Base-by-base conservation (phyloP, 2,113 vertebrate genomes). In the Dinomys branickii region DNA sequence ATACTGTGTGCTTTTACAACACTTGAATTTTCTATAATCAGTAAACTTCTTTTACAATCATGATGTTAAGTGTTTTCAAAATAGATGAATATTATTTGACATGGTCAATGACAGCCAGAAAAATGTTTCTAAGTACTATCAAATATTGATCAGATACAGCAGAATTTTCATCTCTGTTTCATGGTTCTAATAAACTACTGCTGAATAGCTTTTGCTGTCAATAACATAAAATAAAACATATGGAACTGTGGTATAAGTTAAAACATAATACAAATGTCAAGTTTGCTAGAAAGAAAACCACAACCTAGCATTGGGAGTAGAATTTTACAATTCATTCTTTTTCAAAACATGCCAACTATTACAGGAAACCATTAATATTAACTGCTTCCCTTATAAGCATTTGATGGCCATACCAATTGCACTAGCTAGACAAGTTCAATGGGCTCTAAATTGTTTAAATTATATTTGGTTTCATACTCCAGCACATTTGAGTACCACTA, bases 401-500 rank as follows among this genome's bases (percentile, higher is more conserved):
- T 97, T 97, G 88, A 38, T 97, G 90, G n/a, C 63, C 90, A 78
- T 41, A 61, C 77, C 94, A 94, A 96, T 3, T 30, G 94, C 85
- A 38, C 75, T 41, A 91, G 90, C 59, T 92, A 69, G 87, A 89
- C 96, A 96, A 96, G 67, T 94, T 97, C 93, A 94, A 88, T 77
- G 75, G 88, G 47, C 50, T 93, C 85, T 89, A 95, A 96, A 96
- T 67, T 94, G 87, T 88, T 97, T 92, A 96, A 94, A 97, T 78
- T 93, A 91, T 24, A 92, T 38, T 93, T 97, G 59, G 91, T 94
- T 94, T 97, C 85, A 69, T 91, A 96, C 63, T 91, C 80, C 50
- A 92, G 96, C 11, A 47, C 56, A 97, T n/a, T n/a, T 0, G 24
- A 96, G 41, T 84, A 89, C 52, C 95, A 96, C 7, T 97, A 91